These are phyloP conservation scores for Patella caerulea DNA, from an alignment of 2,888 invertebrate species.

Conservation along the genomic window DNA sequence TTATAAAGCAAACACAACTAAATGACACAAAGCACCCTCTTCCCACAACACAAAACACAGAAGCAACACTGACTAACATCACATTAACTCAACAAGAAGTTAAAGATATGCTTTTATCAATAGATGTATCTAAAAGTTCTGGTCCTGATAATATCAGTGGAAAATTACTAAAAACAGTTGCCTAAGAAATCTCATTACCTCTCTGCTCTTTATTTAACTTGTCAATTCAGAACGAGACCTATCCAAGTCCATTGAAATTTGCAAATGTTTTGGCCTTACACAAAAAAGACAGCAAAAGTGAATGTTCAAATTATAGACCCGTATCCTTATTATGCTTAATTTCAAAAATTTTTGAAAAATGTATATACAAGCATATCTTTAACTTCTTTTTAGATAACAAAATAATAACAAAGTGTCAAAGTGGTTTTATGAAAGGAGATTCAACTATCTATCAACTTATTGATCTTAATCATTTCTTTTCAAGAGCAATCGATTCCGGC, in stretches of 20 bases:
- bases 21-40: neutral
- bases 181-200: neutral
- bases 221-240: neutral
- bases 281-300: neutral
- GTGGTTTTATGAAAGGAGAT: neutral
- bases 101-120: neutral
- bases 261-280: neutral
- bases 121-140: conserved; percentile 6
- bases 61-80: neutral
- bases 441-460: neutral
- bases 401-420: neutral
- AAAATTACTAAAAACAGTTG: conserved; percentile 8
- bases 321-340: neutral
- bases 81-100: conserved; percentile 1
- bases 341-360: neutral
- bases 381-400: neutral
- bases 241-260: neutral
- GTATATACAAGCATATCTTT: neutral
- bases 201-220: neutral
- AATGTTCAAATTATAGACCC: neutral
- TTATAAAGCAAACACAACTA: conserved; percentile 2
- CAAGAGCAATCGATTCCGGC: neutral
- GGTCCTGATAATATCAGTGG: conserved; percentile 16
- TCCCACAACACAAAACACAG: neutral
- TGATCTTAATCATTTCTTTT: neutral